A percentile compares a stretch with the other conserved stretches of the same genome.
Evolutionary conservation across 2,797 vertebrate species (phyloP).

Genomic region (Aulostomus chinensis): DNA sequence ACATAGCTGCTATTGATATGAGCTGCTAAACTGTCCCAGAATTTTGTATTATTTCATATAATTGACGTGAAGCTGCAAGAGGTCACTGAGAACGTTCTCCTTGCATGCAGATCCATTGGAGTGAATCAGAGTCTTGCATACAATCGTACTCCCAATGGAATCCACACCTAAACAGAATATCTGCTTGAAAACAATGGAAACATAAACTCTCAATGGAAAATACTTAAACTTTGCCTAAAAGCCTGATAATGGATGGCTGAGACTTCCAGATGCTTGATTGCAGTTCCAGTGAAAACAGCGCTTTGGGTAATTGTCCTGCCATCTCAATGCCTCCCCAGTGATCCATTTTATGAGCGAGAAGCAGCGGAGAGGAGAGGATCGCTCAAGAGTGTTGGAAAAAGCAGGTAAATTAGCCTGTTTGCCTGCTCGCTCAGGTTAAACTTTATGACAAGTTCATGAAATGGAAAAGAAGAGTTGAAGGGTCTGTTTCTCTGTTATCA

Average conservation of each 20-base stretch:
- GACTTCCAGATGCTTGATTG: slow-evolving; percentile 47
- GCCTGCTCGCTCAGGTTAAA: neutral
- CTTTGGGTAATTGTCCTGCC: slow-evolving; percentile 38
- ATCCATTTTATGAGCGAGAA: slow-evolving; percentile 28
- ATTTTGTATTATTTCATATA: slow-evolving; percentile 33
- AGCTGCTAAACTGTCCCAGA: slow-evolving; percentile 37
- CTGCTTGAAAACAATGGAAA: slow-evolving; percentile 30
- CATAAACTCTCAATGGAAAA: slow-evolving; percentile 24
- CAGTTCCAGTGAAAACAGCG: slow-evolving; percentile 49
- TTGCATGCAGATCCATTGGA: slow-evolving; percentile 6
- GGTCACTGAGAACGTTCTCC: slow-evolving; percentile 15
- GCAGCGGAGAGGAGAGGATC: slow-evolving; percentile 1
- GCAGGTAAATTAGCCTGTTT: neutral
- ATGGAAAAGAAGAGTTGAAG: slow-evolving; percentile 1
- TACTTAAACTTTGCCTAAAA: slow-evolving; percentile 28
- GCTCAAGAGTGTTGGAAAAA: slow-evolving; percentile 8
- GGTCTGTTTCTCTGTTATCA: slow-evolving; percentile 58
- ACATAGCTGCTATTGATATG: slow-evolving; percentile 33
- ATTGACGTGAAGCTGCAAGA: slow-evolving; percentile 36
- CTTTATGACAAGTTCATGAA: neutral
- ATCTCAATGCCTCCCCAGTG: slow-evolving; percentile 27
- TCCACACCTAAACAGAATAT: slow-evolving; percentile 25
- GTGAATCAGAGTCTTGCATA: slow-evolving; percentile 9
- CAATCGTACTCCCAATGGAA: slow-evolving; percentile 27
- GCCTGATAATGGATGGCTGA: slow-evolving; percentile 38